A percentile compares a stretch with the other conserved stretches of the same genome.
These are phyloP conservation scores for Atractosteus spatula DNA, from an alignment of 2,113 vertebrate species.

Conservation along the genomic window DNA sequence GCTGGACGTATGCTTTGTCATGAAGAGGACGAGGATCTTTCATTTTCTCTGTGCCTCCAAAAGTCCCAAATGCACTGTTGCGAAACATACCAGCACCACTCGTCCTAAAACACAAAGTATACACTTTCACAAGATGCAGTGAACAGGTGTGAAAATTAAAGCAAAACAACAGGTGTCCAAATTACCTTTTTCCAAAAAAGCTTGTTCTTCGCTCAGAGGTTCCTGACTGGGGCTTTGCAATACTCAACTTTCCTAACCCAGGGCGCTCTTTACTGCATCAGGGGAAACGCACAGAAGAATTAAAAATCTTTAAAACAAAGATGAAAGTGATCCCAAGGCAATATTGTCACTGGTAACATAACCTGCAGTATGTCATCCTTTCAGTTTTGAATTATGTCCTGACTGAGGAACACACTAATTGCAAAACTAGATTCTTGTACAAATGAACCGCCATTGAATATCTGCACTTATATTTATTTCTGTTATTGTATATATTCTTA, in stretches of 20 bases:
- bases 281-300: constrained; percentile 22
- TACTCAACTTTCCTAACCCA: constrained; percentile 78
- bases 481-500: too few relatives aligned
- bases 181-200: constrained; percentile 79
- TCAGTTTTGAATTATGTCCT: too few relatives aligned
- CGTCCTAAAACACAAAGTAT: constrained; percentile 48
- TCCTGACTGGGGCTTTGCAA: constrained; percentile 68
- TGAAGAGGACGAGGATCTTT: constrained; percentile 90
- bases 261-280: constrained; percentile 70
- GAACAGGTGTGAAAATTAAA: background rate
- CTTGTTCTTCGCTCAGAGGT: constrained; percentile 83
- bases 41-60: constrained; percentile 85
- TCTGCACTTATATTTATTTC: too few relatives aligned
- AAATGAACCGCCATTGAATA: too few relatives aligned
- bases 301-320: constrained; percentile 9
- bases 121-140: background rate
- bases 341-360: too few relatives aligned
- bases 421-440: too few relatives aligned
- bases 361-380: too few relatives aligned
- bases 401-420: too few relatives aligned
- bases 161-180: background rate
- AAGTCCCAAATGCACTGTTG: constrained; percentile 77
- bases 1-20: constrained; percentile 89
- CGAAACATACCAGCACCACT: constrained; percentile 72
- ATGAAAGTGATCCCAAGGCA: too few relatives aligned